A percentile compares a stretch with the other conserved stretches of the same genome.
Evolutionary conservation across 30 jellyfish, hydroid and myxozoan genomes (phyloP).

Genomic region (Morbakka virulenta): DNA sequence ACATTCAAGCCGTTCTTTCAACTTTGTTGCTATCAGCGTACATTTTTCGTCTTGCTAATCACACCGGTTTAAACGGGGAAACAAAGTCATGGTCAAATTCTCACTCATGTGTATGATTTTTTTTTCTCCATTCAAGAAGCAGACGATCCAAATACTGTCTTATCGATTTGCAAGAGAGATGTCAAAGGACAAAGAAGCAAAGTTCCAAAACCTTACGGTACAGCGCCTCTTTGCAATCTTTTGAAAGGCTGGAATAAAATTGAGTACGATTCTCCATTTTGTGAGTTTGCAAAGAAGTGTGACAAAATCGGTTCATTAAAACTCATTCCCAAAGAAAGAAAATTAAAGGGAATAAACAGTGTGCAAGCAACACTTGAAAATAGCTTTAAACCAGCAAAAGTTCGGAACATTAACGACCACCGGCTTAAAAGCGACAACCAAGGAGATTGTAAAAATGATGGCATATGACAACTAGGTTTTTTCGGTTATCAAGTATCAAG

Average conservation of each 20-base stretch:
- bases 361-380: conserved; percentile 34
- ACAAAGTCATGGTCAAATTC: conserved; percentile 4
- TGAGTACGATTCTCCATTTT: conserved; percentile 11
- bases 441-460: too few relatives aligned
- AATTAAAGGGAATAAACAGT: conserved; percentile 22
- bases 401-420: conserved; percentile 35
- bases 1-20: too few relatives aligned
- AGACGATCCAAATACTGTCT: conserved; percentile 37
- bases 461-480: conserved; percentile 62
- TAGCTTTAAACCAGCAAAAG: conserved; percentile 8
- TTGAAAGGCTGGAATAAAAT: conserved; percentile 42
- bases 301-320: too few relatives aligned
- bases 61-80: neutral
- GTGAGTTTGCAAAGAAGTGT: too few relatives aligned
- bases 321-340: conserved; percentile 31
- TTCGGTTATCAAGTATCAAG: conserved; percentile 43
- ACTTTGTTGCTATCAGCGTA: too few relatives aligned
- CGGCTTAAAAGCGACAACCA: too few relatives aligned
- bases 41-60: too few relatives aligned
- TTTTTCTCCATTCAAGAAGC: conserved; percentile 48
- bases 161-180: conserved; percentile 27
- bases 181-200: conserved; percentile 48
- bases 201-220: conserved; percentile 54
- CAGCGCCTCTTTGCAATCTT: conserved; percentile 55
- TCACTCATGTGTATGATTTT: conserved; percentile 31